phyloP scores from a whole-genome alignment of 2,888 invertebrate genomes.

The Ectemnius lituratus region DNA sequence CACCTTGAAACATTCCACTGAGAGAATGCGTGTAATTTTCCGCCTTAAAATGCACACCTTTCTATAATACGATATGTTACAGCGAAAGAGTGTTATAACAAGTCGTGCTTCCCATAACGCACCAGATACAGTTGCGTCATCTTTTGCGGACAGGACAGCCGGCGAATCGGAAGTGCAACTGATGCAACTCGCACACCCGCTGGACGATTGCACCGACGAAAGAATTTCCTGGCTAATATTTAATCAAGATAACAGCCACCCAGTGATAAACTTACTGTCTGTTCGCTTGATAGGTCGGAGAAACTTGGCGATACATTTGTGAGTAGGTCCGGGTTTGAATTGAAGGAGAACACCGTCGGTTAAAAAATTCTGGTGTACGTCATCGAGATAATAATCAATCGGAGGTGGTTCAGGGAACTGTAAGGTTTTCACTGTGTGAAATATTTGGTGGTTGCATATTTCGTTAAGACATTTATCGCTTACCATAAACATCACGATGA shows the following conservation, averaged over 20 bases:
- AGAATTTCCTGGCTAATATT: constrained; percentile 15
- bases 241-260: constrained; percentile 8
- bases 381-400: constrained; percentile 38
- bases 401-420: constrained; percentile 53
- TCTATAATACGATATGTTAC: too few relatives aligned
- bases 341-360: constrained; percentile 42
- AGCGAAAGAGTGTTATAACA: too few relatives aligned
- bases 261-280: constrained; percentile 27
- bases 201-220: too few relatives aligned
- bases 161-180: too few relatives aligned
- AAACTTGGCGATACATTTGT: constrained; percentile 46
- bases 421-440: not conserved
- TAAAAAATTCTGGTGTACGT: constrained; percentile 22
- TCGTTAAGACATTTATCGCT: not conserved
- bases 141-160: too few relatives aligned
- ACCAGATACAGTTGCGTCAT: too few relatives aligned
- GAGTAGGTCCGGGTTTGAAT: constrained; percentile 22
- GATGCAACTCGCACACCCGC: too few relatives aligned
- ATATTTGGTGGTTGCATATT: too few relatives aligned
- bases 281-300: constrained; percentile 37
- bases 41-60: too few relatives aligned
- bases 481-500: constrained; percentile 37
- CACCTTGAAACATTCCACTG: too few relatives aligned
- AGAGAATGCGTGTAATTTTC: too few relatives aligned
- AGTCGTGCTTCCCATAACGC: too few relatives aligned